phyloP scores from a whole-genome alignment of 2,113 vertebrate species.

The Esox niger region DNA sequence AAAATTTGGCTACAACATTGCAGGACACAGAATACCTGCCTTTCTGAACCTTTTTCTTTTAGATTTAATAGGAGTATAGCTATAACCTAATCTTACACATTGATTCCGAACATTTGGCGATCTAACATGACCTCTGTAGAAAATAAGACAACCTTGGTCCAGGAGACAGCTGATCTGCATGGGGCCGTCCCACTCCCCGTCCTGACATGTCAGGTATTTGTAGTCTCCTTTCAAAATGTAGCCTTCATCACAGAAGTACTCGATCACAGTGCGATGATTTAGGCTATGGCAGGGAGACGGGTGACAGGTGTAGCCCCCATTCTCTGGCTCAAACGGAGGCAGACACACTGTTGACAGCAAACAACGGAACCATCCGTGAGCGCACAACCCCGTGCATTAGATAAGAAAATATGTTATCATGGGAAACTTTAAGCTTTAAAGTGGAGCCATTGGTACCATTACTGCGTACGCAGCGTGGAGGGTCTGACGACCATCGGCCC shows the following conservation, averaged over 20 bases:
- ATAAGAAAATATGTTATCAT: background rate
- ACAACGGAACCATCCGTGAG: background rate
- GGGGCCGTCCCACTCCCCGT: slow-evolving; percentile 90
- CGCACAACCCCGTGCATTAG: background rate
- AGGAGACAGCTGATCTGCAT: slow-evolving; percentile 92
- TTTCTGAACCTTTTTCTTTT: too few species aligned
- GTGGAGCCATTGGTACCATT: slow-evolving; percentile 26
- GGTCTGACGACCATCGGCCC: slow-evolving; percentile 41
- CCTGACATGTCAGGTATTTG: slow-evolving; percentile 94
- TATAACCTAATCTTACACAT: too few species aligned
- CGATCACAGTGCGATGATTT: slow-evolving; percentile 88
- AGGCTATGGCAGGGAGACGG: slow-evolving; percentile 86
- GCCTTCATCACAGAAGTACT: slow-evolving; percentile 93
- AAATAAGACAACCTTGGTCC: slow-evolving; percentile 77
- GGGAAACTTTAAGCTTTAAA: background rate
- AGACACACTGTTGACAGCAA: slow-evolving; percentile 77
- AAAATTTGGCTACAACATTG: too few species aligned
- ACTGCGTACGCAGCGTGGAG: slow-evolving; percentile 43
- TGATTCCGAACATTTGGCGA: background rate
- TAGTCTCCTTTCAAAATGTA: slow-evolving; percentile 95
- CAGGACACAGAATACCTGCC: too few species aligned
- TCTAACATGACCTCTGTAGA: background rate
- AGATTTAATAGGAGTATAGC: too few species aligned
- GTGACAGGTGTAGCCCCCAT: slow-evolving; percentile 93
- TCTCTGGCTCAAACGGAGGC: slow-evolving; percentile 87